Conservation (phyloP, 2,888 invertebrate species). For the Trachelus troglodyta region DNA sequence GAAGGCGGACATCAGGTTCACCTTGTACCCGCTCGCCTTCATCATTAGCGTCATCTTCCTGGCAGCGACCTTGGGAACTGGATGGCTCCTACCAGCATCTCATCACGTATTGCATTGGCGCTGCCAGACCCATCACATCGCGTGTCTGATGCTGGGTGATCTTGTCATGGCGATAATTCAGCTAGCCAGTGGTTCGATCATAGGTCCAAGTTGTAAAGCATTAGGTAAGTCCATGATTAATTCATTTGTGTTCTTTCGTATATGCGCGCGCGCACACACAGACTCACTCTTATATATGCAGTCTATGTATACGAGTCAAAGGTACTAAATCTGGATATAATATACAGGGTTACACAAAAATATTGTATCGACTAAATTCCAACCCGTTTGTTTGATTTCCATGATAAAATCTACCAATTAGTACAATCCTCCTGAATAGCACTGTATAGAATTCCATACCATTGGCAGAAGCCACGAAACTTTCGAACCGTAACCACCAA, state of each 20-base stretch:
- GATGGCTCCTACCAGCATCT: slow-evolving; percentile 82
- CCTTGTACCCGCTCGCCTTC: slow-evolving; percentile 81
- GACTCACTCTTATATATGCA: too few species aligned
- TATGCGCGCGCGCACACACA: too few species aligned
- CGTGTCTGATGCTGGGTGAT: slow-evolving; percentile 84
- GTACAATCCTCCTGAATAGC: not conserved
- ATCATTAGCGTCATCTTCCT: slow-evolving; percentile 85
- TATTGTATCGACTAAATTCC: not conserved
- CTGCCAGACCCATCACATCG: slow-evolving; percentile 89
- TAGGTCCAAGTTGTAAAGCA: slow-evolving; percentile 74
- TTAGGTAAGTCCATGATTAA: slow-evolving; percentile 72
- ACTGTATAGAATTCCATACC: not conserved
- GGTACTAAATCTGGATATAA: not conserved
- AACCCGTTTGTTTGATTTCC: not conserved
- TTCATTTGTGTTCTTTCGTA: not conserved
- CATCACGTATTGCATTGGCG: slow-evolving; percentile 90
- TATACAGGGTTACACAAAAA: not conserved
- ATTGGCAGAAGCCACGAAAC: not conserved
- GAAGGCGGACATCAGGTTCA: slow-evolving; percentile 72
- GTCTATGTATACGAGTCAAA: too few species aligned
- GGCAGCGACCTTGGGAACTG: slow-evolving; percentile 82
- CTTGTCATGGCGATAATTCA: slow-evolving; percentile 83
- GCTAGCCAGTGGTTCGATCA: slow-evolving; percentile 74
- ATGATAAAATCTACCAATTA: not conserved
- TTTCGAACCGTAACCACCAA: not conserved